phyloP scores from a whole-genome alignment of 2,113 vertebrate genomes.

The Gallinago jamesoni region DNA sequence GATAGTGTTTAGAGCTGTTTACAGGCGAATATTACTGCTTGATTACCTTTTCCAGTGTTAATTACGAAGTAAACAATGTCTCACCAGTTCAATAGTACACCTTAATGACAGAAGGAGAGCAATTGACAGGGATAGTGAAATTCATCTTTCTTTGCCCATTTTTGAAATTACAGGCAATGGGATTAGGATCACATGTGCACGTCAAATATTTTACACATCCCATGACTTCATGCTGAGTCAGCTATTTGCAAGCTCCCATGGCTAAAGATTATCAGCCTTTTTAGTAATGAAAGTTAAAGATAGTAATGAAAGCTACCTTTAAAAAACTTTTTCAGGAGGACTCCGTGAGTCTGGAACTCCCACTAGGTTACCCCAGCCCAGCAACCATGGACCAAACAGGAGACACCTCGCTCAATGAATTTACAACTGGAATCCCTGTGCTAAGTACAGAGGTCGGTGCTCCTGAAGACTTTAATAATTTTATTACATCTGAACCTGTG shows the following conservation, averaged over 20 bases:
- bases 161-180: not conserved
- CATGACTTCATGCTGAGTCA: not conserved
- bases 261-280: not conserved
- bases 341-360: slow-evolving; percentile 29
- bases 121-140: not conserved
- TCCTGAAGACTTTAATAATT: slow-evolving; percentile 3
- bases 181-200: not conserved
- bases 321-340: slow-evolving; percentile 38
- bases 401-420: not conserved
- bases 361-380: slow-evolving; percentile 50
- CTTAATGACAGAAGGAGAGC: not conserved
- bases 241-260: not conserved
- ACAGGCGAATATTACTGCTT: not conserved
- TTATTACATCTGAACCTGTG: slow-evolving; percentile 10
- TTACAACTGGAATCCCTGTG: not conserved
- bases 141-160: not conserved
- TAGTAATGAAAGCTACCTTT: not conserved
- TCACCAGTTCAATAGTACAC: not conserved
- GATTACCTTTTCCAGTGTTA: not conserved
- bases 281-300: not conserved
- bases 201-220: not conserved
- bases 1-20: not conserved
- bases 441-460: not conserved
- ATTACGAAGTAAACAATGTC: not conserved
- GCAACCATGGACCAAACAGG: slow-evolving; percentile 9